phyloP scores from a whole-genome alignment of 2,888 invertebrate species.

The Cheilosia pagana region DNA sequence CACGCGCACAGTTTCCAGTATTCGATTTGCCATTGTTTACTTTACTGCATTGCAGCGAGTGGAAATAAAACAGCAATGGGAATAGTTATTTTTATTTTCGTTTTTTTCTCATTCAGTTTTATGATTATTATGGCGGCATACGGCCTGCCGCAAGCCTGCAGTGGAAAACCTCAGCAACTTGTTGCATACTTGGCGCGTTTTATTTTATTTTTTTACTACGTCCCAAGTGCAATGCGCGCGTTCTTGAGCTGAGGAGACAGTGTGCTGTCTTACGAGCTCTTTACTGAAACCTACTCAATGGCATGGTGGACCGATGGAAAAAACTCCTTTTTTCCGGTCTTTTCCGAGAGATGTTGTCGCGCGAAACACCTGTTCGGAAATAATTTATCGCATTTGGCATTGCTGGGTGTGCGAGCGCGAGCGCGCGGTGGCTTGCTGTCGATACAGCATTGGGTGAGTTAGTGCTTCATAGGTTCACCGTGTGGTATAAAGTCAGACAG shows the following conservation, averaged over 20 bases:
- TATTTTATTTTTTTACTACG: constrained; percentile 1
- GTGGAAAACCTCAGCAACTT: constrained; percentile 63
- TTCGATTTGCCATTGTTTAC: constrained; percentile 25
- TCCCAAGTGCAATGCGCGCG: constrained; percentile 45
- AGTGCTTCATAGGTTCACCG: constrained; percentile 17
- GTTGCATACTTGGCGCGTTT: constrained; percentile 45
- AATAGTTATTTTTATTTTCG: constrained; percentile 13
- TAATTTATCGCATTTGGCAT: constrained; percentile 72
- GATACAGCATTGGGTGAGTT: constrained; percentile 52
- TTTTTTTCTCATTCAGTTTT: constrained; percentile 19
- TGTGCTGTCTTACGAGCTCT: constrained; percentile 24
- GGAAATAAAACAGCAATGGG: constrained; percentile 7
- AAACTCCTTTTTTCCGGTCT: constrained; percentile 67
- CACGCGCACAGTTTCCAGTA: constrained; percentile 5
- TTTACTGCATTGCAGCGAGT: not conserved
- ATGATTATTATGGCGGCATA: constrained; percentile 62
- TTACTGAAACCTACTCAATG: constrained; percentile 45
- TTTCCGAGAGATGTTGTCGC: constrained; percentile 71
- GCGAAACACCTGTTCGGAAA: constrained; percentile 74
- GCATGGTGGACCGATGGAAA: constrained; percentile 10
- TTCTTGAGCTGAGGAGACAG: constrained; percentile 42
- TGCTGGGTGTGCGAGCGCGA: constrained; percentile 26
- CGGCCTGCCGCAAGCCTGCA: constrained; percentile 57
- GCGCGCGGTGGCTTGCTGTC: constrained; percentile 47
- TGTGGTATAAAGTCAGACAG: not conserved